phyloP scores from a whole-genome alignment of 2,797 vertebrate species.

The Echiichthys vipera region DNA sequence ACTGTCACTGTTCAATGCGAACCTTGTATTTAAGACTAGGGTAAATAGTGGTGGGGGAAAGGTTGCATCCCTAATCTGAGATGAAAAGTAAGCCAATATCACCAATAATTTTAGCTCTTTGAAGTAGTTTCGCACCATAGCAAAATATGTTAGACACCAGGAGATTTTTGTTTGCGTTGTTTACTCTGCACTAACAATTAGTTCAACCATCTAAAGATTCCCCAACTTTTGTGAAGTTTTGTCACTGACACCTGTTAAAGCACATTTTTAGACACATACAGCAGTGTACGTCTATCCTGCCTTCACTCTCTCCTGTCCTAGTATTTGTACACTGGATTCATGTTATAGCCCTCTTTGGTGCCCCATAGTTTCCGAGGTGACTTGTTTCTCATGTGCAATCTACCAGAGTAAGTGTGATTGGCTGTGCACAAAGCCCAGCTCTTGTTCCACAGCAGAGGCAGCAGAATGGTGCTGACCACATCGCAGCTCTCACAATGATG shows the following conservation, averaged over 20 bases:
- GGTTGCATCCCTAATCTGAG: not conserved
- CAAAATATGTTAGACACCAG: conserved; percentile 1
- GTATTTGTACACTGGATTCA: not conserved
- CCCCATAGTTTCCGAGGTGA: conserved; percentile 30
- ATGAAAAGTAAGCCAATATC: conserved; percentile 15
- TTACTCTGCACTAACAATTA: too few species aligned
- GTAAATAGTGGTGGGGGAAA: not conserved
- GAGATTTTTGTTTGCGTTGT: too few species aligned
- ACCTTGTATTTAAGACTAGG: not conserved
- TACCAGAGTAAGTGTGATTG: conserved; percentile 63
- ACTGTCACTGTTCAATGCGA: too few species aligned
- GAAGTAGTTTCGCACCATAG: conserved; percentile 6
- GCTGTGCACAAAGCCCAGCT: conserved; percentile 51
- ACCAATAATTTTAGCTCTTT: conserved; percentile 22
- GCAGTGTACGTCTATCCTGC: not conserved
- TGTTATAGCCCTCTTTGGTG: conserved; percentile 22
- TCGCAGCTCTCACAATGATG: conserved; percentile 77
- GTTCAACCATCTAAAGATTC: conserved; percentile 9
- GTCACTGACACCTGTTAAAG: not conserved
- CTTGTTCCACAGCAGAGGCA: conserved; percentile 61
- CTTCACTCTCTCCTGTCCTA: conserved; percentile 5
- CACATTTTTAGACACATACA: not conserved
- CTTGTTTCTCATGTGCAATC: conserved; percentile 21
- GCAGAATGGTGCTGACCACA: conserved; percentile 69
- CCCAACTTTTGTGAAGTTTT: not conserved